Base-by-base conservation (phyloP, 1,140 invertebrate species). In the Schlechtendalia chinensis region DNA sequence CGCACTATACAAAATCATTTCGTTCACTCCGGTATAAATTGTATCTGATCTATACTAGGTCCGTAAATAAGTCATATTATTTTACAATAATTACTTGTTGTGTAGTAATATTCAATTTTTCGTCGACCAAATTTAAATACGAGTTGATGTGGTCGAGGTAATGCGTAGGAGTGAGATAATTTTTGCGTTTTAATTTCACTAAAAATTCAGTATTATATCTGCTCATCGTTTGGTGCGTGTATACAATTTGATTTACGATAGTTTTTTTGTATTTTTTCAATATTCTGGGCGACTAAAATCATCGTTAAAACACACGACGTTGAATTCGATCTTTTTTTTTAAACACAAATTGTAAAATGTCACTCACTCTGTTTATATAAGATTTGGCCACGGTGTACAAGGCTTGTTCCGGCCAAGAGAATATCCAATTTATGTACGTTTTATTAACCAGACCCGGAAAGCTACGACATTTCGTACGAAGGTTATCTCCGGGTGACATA, bases 391-490 rank as follows among this genome's bases (percentile, higher is more conserved):
- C 94, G 0, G 94, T 93, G 63, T 91, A 87, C 22, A 97, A 84
- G 3, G 96, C 95, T 86, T 97, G 93, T 81, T 91, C 89, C 1
- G 96, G 95, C 96, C 96, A 98, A 0, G 93, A 90, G 84, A 94
- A 92, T 82, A 96, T 92, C 95, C 95, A 98, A 86, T 98, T 93
- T 72, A 98, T 95, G 16, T 93, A 95, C 5, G 94, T 96, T 84
- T 94, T 96, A 84, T 95, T 96, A 24, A 97, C 92, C 1, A 98
- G 87, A 0, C 95, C 95, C 0, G 96, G 96, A 86, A 97, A 97
- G 87, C 91, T 95, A 69, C 95, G 88, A 83, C 96, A 94, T 27
- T 94, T 89, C 83, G 90, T 92, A 39, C 93, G 89, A 54, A 97
- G 87, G 11, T 91, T 87, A 83, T 96, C 93, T 39, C 93, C 89